These are phyloP conservation scores for Trimorus sp. DNA, from an alignment of 2,888 invertebrate species.

Conservation along the genomic window DNA sequence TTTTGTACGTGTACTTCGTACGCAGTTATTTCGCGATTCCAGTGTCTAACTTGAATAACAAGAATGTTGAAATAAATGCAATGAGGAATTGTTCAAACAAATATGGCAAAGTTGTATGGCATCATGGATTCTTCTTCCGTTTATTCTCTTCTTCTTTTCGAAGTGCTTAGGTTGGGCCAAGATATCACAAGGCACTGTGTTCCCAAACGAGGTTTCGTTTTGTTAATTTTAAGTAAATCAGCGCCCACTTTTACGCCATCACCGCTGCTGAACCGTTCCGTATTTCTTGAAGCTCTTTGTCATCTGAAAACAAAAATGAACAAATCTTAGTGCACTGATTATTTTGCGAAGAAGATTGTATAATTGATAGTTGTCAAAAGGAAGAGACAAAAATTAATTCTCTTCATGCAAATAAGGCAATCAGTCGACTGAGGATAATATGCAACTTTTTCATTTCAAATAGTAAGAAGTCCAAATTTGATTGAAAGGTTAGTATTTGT, in stretches of 20 bases:
- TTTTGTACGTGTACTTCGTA: slow-evolving; percentile 26
- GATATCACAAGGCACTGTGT: slow-evolving; percentile 30
- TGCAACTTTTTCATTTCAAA: too few species aligned
- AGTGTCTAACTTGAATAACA: not conserved
- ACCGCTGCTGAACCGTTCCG: slow-evolving; percentile 40
- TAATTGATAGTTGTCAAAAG: too few species aligned
- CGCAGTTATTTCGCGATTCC: slow-evolving; percentile 24
- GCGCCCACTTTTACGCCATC: slow-evolving; percentile 27
- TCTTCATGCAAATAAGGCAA: too few species aligned
- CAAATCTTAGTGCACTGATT: not conserved
- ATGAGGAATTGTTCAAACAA: slow-evolving; percentile 10
- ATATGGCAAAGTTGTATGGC: slow-evolving; percentile 25
- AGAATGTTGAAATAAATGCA: slow-evolving; percentile 38
- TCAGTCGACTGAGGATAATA: too few species aligned
- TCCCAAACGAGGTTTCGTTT: not conserved
- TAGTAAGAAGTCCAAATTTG: not conserved
- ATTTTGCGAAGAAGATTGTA: too few species aligned
- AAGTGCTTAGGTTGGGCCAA: slow-evolving; percentile 1
- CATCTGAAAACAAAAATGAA: slow-evolving; percentile 45
- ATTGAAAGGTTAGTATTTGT: not conserved
- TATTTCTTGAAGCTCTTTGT: slow-evolving; percentile 43
- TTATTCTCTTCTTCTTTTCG: not conserved
- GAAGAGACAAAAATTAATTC: too few species aligned
- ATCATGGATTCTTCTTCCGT: slow-evolving; percentile 12
- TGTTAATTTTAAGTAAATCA: slow-evolving; percentile 39